phyloP scores from a whole-genome alignment of 2,113 vertebrate species.

The Corythornis madagascariensis region DNA sequence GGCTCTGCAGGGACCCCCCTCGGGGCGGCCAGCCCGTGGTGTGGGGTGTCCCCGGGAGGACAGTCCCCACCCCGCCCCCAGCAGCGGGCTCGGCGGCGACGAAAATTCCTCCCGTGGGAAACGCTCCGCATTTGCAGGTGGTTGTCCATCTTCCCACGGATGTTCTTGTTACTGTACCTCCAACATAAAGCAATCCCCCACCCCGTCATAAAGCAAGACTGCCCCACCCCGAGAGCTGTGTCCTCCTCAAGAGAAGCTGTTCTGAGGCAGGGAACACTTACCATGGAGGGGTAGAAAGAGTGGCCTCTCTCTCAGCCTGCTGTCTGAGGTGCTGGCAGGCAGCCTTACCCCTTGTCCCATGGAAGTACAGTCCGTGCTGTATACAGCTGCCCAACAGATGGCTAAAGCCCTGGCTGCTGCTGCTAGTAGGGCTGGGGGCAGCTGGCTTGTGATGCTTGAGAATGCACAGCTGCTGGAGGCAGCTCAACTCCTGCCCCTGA shows the following conservation, averaged over 20 bases:
- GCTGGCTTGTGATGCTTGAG: neutral
- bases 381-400: neutral
- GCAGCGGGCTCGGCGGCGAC: too few species aligned
- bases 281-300: neutral
- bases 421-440: neutral
- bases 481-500: neutral
- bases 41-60: too few species aligned
- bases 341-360: neutral
- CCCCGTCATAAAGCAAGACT: too few species aligned
- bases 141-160: neutral
- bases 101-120: too few species aligned
- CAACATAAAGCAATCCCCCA: conserved; percentile 29
- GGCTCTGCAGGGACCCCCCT: too few species aligned
- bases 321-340: neutral
- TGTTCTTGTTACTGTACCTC: neutral
- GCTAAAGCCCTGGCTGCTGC: neutral
- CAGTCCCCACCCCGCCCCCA: too few species aligned
- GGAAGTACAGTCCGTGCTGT: neutral
- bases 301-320: neutral
- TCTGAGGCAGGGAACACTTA: neutral
- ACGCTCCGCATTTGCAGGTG: rapidly evolving
- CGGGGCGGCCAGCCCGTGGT: too few species aligned
- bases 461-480: neutral
- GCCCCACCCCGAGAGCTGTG: neutral
- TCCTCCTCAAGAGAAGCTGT: neutral